Conservation (phyloP, 2,797 vertebrate species). For the Arrhamphus sclerolepis region DNA sequence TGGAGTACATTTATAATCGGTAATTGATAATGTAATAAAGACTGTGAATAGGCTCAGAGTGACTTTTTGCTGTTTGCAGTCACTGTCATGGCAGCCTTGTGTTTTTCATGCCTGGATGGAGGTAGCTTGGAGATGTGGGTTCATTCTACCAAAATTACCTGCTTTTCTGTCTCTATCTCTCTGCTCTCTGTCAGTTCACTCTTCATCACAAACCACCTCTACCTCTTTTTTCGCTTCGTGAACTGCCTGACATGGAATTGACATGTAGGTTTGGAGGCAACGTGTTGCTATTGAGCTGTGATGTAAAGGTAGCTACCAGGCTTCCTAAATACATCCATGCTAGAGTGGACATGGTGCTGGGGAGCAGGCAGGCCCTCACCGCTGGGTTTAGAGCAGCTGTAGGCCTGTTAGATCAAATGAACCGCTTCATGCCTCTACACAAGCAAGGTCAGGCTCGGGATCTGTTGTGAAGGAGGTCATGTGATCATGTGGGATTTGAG, state of each 20-base stretch:
- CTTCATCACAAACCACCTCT: conserved; percentile 70
- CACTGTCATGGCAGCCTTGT: conserved; percentile 63
- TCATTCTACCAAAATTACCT: conserved; percentile 62
- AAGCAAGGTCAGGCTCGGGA: conserved; percentile 75
- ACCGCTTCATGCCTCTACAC: conserved; percentile 66
- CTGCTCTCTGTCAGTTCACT: conserved; percentile 65
- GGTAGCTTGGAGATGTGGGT: conserved; percentile 39
- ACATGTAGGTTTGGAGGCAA: conserved; percentile 77
- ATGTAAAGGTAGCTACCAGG: conserved; percentile 77
- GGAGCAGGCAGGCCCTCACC: conserved; percentile 54
- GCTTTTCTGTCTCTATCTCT: conserved; percentile 51
- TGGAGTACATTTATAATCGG: conserved; percentile 80
- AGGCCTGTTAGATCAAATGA: conserved; percentile 79
- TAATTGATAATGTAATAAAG: conserved; percentile 85
- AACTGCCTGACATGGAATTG: conserved; percentile 77
- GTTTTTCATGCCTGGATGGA: conserved; percentile 61
- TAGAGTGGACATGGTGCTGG: conserved; percentile 64
- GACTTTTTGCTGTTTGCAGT: conserved; percentile 65
- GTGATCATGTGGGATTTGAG: conserved; percentile 76
- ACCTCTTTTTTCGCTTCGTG: conserved; percentile 73
- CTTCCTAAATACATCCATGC: conserved; percentile 72
- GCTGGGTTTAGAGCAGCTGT: conserved; percentile 66
- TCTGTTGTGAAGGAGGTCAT: conserved; percentile 72
- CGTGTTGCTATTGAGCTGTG: conserved; percentile 78
- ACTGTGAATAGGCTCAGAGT: conserved; percentile 70